Percentiles rank a stretch among this genome's conserved stretches.
Conservation (phyloP, 2,888 invertebrate species). For the Tanytarsus gracilentus region DNA sequence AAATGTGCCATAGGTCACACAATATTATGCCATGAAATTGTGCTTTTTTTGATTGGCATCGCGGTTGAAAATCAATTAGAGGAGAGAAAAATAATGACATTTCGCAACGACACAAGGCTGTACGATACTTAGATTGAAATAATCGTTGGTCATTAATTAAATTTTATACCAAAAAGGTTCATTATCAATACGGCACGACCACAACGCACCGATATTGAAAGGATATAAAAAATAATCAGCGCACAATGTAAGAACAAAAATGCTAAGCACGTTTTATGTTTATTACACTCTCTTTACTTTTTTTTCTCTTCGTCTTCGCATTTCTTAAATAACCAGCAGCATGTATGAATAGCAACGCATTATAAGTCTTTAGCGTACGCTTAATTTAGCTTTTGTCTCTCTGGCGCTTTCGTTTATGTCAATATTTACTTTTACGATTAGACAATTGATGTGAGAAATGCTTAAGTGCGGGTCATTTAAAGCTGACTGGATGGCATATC, state of each 20-base stretch:
- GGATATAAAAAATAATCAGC: not conserved
- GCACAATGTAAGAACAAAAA: not conserved
- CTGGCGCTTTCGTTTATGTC: conserved; percentile 8
- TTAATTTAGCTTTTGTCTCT: conserved; percentile 25
- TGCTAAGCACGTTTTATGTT: conserved; percentile 28
- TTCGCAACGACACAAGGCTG: no score
- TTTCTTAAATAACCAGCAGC: no score
- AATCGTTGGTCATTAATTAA: no score
- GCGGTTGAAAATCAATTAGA: not conserved
- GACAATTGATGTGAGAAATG: conserved; percentile 27
- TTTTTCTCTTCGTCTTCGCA: not conserved
- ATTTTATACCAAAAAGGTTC: no score
- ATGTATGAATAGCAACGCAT: conserved; percentile 6
- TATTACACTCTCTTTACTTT: conserved; percentile 13
- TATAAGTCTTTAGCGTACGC: conserved; percentile 17
- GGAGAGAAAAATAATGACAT: not conserved
- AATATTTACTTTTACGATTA: conserved; percentile 28
- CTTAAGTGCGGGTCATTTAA: no score
- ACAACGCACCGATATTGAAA: no score
- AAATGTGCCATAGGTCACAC: conserved; percentile 8
- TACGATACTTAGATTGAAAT: no score
- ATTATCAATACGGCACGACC: no score
- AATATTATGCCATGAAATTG: not conserved
- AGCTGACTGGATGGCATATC: no score
- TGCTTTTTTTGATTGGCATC: not conserved